A percentile compares a stretch with the other conserved stretches of the same genome.
Conservation (phyloP, 2,888 invertebrate genomes). For the Spatulosminthurus flaviceps region DNA sequence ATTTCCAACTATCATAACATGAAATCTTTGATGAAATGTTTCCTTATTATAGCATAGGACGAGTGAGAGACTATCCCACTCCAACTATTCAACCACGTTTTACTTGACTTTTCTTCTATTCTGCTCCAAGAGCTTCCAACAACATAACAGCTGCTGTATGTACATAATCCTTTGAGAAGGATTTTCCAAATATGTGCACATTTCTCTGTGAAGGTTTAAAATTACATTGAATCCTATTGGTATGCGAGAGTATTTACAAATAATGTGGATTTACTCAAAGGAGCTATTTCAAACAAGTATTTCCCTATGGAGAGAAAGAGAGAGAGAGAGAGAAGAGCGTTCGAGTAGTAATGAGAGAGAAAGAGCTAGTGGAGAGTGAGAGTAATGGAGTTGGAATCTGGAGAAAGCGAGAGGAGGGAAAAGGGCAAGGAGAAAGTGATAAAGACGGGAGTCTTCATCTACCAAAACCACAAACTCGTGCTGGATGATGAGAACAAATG, state of each 20-base stretch:
- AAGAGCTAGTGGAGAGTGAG: neutral
- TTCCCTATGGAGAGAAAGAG: neutral
- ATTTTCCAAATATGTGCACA: no score
- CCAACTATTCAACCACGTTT: no score
- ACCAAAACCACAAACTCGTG: neutral
- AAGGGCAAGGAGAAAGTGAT: neutral
- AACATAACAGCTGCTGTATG: no score
- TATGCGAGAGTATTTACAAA: neutral
- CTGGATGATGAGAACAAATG: neutral
- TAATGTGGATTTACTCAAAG: neutral
- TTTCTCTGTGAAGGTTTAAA: no score
- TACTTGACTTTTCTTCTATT: no score
- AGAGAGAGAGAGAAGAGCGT: neutral
- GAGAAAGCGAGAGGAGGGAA: neutral
- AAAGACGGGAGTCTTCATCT: neutral
- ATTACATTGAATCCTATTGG: neutral
- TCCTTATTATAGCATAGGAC: neutral
- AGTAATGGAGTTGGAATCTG: neutral
- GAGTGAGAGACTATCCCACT: no score
- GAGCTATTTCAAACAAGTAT: neutral
- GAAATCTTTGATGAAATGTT: constrained; percentile 18
- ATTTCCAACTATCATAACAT: constrained; percentile 15
- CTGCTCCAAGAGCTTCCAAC: no score
- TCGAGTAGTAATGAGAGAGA: neutral
- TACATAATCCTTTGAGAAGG: no score